Base-by-base conservation (phyloP, 2,888 invertebrate species). In the Trimorus sp. region DNA sequence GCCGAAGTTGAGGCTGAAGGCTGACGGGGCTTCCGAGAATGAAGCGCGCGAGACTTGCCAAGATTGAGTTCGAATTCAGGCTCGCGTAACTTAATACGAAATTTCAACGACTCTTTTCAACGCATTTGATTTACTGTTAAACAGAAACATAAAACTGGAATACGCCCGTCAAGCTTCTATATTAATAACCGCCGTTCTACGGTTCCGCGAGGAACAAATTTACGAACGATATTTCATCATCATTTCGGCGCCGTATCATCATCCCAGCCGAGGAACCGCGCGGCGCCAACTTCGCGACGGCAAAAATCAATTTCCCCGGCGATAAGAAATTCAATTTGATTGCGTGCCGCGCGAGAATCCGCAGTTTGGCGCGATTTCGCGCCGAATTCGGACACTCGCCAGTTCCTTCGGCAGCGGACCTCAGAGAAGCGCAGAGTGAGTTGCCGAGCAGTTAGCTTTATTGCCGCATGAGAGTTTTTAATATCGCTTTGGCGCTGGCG, bases 401-500 rank as follows among this genome's bases (percentile, higher is more conserved):
- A 26, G 54, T 62, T 66, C 54, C 66, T 73, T 79, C 73, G 65
- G 54, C 63, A 63, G 56, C 26, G 49, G 65, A 82, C 75, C 79
- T 83, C 77, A 51, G 63, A 80, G 83, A 65, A 68, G 62, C 54
- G 69, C 81, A 75, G 84, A 84, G 81, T 83, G 84, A 84, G 86
- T 76, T 58, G 76, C 80, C 60, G 77, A 87, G 86, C 88, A 88
- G 89, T 89, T 89, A 89, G 88, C 89, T 89, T 90, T 89, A 90
- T 90, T 89, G 89, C 88, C 84, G 85, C 83, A 84, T 87, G 86
- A 68, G 87, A 89, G 89, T 90, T 90, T 89, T 90, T 90, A 90
- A 90, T 90, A 89, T 90, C 89, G 88, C 88, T 89, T 89, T 89
- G 87, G 87, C 87, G 86, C 87, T 86, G 85, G 85, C 87, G 81